Base-by-base conservation (phyloP, 2,888 invertebrate species). In the Temnothorax ravouxi region DNA sequence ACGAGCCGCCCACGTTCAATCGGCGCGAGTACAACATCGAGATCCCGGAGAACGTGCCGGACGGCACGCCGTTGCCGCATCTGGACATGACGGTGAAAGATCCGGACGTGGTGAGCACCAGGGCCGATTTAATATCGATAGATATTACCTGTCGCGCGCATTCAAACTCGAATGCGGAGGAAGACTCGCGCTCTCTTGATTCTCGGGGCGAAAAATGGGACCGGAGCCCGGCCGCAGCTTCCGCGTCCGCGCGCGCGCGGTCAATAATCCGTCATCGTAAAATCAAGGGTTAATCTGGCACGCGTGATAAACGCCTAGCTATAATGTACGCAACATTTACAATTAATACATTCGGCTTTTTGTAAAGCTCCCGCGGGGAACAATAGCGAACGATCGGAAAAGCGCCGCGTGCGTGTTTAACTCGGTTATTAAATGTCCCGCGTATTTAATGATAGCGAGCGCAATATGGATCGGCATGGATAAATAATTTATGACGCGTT, bases 31-130 rank as follows among this genome's bases (percentile, higher is more conserved):
- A 98, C 95, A 96, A 96, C 89, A 97, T 98, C 18, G 96, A 97
- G 86, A 96, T 98, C 86, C 97, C 97, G 0, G 98, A 99, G 95
- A 98, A 98, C 91, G 96, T 98, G 13, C 97, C 97, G 0, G 96
- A 97, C 50, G 98, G 98, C 13, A 97, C 98, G 0, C 97, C 98
- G 0, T 95, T 99, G 50, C 98, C 98, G 0, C 96, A 97, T 91
- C 94, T 98, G 88, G 97, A 98, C 90, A 98, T 98, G 97, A 96
- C 97, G 67, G 98, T 98, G 83, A 96, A 96, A 50, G 98, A 99
- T 95, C 97, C 97, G 21, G 98, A 99, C 95, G 96, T 98, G 93
- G 98, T 98, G 94, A 96, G 96, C 95, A 34, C 74, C 44, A 50
- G 66, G 41, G 13, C 54, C 56, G n/a, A 47, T 47, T 47, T 5